Base-by-base conservation (phyloP, 2,888 invertebrate species). In the Hypselothyrea guttata region DNA sequence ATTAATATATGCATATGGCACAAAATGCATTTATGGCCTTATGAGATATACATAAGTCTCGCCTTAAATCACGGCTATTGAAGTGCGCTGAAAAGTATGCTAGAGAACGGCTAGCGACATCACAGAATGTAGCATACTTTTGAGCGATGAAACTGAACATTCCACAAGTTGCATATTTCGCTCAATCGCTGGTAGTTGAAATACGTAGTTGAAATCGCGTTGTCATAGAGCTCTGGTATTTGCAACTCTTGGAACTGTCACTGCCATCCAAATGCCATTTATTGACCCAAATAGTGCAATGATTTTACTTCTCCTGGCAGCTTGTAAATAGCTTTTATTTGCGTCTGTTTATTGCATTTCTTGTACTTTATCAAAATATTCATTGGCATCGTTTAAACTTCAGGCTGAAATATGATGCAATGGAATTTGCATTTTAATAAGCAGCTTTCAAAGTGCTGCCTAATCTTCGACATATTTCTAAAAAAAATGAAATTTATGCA, bases 31-130 rank as follows among this genome's bases (percentile, higher is more conserved):
- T 22, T 4, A 4, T 22, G 22, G 22, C 22, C n/a, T n/a, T n/a
- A n/a, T n/a, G n/a, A n/a, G n/a, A n/a, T n/a, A n/a, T n/a, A n/a
- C n/a, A n/a, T n/a, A n/a, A n/a, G n/a, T n/a, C n/a, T n/a, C n/a
- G n/a, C n/a, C n/a, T n/a, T n/a, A n/a, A n/a, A n/a, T n/a, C n/a
- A n/a, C n/a, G n/a, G n/a, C n/a, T n/a, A n/a, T n/a, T n/a, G n/a
- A n/a, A n/a, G n/a, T n/a, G 12, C 42, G 8, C 41, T 37, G 0
- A 13, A 56, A 67, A 67, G 71, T 56, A 38, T 37, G 58, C 53
- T 13, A 48, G 12, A 38, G 2, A 12, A 12, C 52, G 34, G 2
- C 28, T 2, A 35, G n/a, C 5, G 11, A 3, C 9, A 28, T 3
- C 11, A 2, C 9, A 47, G 38, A 65, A n/a, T 37, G 51, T 54